These are phyloP conservation scores for Cuniculus paca DNA, from an alignment of 2,797 vertebrate genomes.

Conservation along the genomic window DNA sequence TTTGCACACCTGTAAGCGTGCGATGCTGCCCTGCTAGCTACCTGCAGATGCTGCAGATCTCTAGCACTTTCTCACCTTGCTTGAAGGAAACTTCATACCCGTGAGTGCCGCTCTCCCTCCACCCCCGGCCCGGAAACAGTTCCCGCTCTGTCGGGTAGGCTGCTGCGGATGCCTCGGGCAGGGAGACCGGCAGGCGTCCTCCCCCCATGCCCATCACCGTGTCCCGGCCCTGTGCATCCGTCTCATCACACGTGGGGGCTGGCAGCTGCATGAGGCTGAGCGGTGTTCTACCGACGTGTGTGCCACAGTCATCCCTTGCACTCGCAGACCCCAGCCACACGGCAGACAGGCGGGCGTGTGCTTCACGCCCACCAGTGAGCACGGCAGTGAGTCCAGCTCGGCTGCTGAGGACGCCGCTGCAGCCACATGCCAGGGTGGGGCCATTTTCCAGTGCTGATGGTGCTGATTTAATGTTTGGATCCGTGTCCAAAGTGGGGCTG, in stretches of 20 bases:
- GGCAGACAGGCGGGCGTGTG: not conserved
- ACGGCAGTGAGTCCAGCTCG: too few species aligned
- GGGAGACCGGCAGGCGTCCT: too few species aligned
- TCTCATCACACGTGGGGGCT: rapidly evolving
- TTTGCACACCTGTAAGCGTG: not conserved
- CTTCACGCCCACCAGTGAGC: not conserved
- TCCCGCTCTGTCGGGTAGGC: not conserved
- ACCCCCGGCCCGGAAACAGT: rapidly evolving
- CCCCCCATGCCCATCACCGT: too few species aligned
- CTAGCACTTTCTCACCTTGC: not conserved
- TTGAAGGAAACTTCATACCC: not conserved
- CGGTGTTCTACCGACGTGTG: not conserved
- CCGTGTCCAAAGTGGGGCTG: not conserved
- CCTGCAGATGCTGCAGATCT: not conserved
- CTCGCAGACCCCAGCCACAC: not conserved
- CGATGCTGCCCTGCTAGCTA: rapidly evolving
- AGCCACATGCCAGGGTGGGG: not conserved
- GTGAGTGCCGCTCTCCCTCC: not conserved
- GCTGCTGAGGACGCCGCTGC: not conserved
- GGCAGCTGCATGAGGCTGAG: not conserved
- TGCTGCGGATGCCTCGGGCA: rapidly evolving
- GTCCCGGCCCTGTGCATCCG: too few species aligned
- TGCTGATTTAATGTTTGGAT: not conserved
- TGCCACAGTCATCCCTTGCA: not conserved
- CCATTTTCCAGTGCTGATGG: too few species aligned